Percentiles rank a stretch among this genome's conserved stretches.
Evolutionary conservation across 2,888 invertebrate genomes (phyloP).

Genomic region (Hyalella azteca): DNA sequence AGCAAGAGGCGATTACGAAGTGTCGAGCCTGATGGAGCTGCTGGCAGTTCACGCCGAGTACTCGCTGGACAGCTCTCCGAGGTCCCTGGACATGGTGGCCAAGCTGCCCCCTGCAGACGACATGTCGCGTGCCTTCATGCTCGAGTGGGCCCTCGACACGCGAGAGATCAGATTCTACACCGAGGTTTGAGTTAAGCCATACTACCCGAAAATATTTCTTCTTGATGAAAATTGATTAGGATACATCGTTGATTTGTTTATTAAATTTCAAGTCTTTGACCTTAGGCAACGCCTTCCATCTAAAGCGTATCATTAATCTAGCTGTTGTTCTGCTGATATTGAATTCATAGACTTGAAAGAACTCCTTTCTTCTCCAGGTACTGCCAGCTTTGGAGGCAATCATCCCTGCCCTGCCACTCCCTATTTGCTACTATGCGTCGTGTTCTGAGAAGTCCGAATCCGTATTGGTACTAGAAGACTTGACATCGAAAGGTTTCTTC

Average conservation of each 20-base stretch:
- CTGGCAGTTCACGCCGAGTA: slow-evolving; percentile 53
- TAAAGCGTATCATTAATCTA: no score
- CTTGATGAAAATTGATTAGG: no score
- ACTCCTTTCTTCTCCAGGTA: slow-evolving; percentile 66
- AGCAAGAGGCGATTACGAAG: slow-evolving; percentile 71
- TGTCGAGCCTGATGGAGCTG: slow-evolving; percentile 51
- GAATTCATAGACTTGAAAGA: no score
- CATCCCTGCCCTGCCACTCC: slow-evolving; percentile 69
- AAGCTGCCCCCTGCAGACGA: slow-evolving; percentile 80
- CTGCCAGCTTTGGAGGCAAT: slow-evolving; percentile 75
- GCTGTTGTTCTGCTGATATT: no score
- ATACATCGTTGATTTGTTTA: no score
- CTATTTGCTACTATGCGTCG: slow-evolving; percentile 73
- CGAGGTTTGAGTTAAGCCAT: no score
- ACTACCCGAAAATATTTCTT: no score
- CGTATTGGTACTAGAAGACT: slow-evolving; percentile 77
- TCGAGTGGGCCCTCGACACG: slow-evolving; percentile 81
- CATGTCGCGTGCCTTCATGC: slow-evolving; percentile 79
- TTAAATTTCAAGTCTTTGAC: background rate
- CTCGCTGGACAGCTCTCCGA: slow-evolving; percentile 60
- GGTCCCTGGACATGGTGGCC: slow-evolving; percentile 68
- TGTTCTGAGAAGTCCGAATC: slow-evolving; percentile 70
- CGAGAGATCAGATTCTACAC: slow-evolving; percentile 83
- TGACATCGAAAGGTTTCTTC: slow-evolving; percentile 68
- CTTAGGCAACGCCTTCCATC: no score